Conservation (phyloP, 2,888 invertebrate genomes). For the Rhagium mordax region DNA sequence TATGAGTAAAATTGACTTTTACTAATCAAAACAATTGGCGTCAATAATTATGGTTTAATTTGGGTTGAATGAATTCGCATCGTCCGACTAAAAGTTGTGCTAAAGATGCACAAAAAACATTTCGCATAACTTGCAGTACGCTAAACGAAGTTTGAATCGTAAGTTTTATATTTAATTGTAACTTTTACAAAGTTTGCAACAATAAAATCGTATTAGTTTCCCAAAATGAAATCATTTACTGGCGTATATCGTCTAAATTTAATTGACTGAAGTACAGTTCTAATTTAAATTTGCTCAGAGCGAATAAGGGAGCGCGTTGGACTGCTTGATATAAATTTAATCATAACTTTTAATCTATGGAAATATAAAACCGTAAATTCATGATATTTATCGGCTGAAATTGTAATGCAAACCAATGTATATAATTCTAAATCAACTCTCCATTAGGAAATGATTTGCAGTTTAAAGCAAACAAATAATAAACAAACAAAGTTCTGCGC, state of each 20-base stretch:
- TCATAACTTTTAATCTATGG: slow-evolving; percentile 9
- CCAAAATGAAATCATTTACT: background rate
- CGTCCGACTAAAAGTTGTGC: too few relatives aligned
- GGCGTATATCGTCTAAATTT: background rate
- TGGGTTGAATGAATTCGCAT: too few relatives aligned
- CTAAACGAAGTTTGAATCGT: background rate
- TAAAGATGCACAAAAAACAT: too few relatives aligned
- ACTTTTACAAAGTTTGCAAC: background rate
- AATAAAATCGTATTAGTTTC: background rate
- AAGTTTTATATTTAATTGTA: background rate
- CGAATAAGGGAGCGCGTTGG: background rate
- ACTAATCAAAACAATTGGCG: too few relatives aligned
- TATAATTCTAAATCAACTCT: background rate
- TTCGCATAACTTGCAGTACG: too few relatives aligned
- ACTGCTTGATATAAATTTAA: slow-evolving; percentile 5
- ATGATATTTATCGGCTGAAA: slow-evolving; percentile 15
- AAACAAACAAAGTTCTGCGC: too few relatives aligned
- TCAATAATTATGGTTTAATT: too few relatives aligned
- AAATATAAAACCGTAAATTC: slow-evolving; percentile 16
- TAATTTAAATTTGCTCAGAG: slow-evolving; percentile 10
- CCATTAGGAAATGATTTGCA: background rate
- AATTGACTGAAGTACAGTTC: slow-evolving; percentile 14
- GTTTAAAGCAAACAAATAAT: background rate
- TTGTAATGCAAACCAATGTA: background rate
- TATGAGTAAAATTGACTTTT: too few relatives aligned